Conservation (phyloP, 2,797 vertebrate species). For the Acrocephalus scirpaceus region DNA sequence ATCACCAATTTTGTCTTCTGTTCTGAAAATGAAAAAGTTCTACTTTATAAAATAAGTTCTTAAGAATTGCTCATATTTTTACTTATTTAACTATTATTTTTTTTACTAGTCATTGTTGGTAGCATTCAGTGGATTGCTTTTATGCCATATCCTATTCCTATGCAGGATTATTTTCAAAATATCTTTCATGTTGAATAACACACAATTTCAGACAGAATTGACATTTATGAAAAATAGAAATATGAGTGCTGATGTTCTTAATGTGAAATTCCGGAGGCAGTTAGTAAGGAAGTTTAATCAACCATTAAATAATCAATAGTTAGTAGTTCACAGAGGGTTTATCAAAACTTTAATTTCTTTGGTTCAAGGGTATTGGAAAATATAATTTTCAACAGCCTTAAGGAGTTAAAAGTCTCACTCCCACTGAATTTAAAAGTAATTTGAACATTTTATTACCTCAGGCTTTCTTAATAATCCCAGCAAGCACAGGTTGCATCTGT, state of each 20-base stretch:
- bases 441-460: not conserved
- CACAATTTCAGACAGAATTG: not conserved
- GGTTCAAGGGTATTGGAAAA: not conserved
- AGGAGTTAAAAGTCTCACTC: not conserved
- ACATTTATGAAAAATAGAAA: constrained; percentile 22
- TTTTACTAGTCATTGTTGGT: not conserved
- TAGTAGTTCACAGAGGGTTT: not conserved
- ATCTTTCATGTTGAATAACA: not conserved
- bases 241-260: not conserved
- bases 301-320: constrained; percentile 20
- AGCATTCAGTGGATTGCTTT: not conserved
- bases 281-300: constrained; percentile 24
- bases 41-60: not conserved
- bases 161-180: not conserved
- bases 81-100: not conserved
- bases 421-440: not conserved
- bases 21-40: not conserved
- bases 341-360: constrained; percentile 29
- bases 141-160: not conserved
- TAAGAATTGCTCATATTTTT: not conserved
- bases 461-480: not conserved
- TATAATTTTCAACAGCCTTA: not conserved
- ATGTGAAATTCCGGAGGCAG: not conserved
- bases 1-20: not conserved
- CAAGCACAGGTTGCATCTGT: not conserved